Conservation (phyloP, 2,797 vertebrate species). For the Gymnocypris eckloni region DNA sequence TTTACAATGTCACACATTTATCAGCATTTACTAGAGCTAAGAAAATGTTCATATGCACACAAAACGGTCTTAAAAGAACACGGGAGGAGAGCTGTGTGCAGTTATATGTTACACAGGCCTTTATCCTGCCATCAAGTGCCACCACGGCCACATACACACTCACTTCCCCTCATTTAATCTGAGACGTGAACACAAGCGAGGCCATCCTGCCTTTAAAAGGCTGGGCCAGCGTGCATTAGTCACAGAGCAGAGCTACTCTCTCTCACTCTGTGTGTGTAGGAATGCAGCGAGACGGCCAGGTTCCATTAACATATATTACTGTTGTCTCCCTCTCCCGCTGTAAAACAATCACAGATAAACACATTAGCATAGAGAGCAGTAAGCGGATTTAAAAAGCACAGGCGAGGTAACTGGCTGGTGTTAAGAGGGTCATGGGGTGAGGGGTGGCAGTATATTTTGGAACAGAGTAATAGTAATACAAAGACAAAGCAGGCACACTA, state of each 20-base stretch:
- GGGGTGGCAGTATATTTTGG: not conserved
- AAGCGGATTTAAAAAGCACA: constrained; percentile 38
- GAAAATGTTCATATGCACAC: not conserved
- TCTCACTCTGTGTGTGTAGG: not conserved
- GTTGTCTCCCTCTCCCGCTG: constrained; percentile 13
- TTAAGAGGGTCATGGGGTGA: constrained; percentile 21
- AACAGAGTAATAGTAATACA: not conserved
- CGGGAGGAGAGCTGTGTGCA: not conserved
- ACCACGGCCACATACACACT: constrained; percentile 6
- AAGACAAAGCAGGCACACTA: not conserved
- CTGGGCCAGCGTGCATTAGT: constrained; percentile 11
- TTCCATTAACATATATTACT: constrained; percentile 38
- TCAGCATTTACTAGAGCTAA: not conserved
- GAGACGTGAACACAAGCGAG: constrained; percentile 27
- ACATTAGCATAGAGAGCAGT: constrained; percentile 19
- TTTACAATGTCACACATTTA: not conserved
- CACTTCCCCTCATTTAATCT: constrained; percentile 2
- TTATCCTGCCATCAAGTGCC: constrained; percentile 20
- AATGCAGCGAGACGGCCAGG: constrained; percentile 21
- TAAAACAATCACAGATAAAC: constrained; percentile 24
- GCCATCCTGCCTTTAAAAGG: constrained; percentile 27
- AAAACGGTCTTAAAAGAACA: not conserved
- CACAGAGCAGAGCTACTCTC: constrained; percentile 17
- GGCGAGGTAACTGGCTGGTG: not conserved
- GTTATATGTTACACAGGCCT: constrained; percentile 30